Conservation (phyloP, 2,888 invertebrate species). For the Blera fallax region DNA sequence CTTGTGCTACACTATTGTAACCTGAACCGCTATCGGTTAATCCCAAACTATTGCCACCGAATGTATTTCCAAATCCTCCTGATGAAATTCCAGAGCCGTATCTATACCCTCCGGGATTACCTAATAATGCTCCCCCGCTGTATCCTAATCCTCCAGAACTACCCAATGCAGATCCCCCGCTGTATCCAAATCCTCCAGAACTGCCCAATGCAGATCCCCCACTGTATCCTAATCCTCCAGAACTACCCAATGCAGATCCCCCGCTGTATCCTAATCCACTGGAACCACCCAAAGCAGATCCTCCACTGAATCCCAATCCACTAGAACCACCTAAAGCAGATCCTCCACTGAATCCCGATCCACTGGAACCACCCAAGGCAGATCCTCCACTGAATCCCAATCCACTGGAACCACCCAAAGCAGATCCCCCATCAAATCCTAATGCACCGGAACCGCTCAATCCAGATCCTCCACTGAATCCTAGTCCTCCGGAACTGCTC, state of each 20-base stretch:
- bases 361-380: background rate
- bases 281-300: background rate
- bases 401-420: constrained; percentile 19
- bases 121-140: no score
- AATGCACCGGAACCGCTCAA: background rate
- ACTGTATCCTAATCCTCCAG: constrained; percentile 58
- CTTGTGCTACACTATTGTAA: no score
- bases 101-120: no score
- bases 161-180: background rate
- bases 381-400: background rate
- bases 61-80: no score
- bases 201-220: background rate
- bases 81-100: no score
- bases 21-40: no score
- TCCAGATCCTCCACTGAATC: background rate
- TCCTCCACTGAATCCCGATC: background rate
- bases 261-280: constrained; percentile 20
- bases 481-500: background rate
- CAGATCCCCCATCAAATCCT: background rate
- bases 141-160: no score
- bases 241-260: constrained; percentile 7
- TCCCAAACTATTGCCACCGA: no score
- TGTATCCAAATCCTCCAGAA: background rate
- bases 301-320: background rate
- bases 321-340: background rate